Conservation (phyloP, 2,888 invertebrate genomes). For the Capitulum mitella region DNA sequence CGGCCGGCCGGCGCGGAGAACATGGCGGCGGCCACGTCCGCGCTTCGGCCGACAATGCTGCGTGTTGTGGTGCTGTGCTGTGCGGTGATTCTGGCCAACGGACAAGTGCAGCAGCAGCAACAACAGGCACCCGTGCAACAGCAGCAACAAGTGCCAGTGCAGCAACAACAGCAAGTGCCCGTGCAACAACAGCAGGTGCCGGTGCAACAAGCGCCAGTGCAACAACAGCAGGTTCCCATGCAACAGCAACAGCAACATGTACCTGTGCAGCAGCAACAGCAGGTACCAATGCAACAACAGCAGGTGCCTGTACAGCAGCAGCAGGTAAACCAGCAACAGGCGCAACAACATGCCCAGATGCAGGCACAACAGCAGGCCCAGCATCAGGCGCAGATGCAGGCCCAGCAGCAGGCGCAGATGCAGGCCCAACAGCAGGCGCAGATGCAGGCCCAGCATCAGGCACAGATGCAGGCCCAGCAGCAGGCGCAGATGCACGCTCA, state of each 20-base stretch:
- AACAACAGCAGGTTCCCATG: not conserved
- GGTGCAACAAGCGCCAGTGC: not conserved
- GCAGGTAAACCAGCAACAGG: not conserved
- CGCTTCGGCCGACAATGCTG: not conserved
- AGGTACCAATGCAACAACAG: not conserved
- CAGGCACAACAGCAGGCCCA: not conserved
- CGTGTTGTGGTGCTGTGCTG: not conserved
- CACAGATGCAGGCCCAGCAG: not conserved
- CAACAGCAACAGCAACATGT: not conserved
- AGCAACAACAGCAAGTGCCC: not conserved
- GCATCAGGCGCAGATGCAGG: not conserved
- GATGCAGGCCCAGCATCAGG: not conserved
- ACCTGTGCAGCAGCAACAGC: not conserved
- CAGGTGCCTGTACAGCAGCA: not conserved
- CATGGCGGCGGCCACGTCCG: not conserved
- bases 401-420: not conserved
- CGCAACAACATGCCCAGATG: not conserved
- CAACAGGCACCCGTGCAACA: not conserved
- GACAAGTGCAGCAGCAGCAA: slow-evolving; percentile 9
- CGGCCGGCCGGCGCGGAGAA: not conserved
- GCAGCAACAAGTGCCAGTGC: not conserved
- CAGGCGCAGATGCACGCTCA: slow-evolving; percentile 12
- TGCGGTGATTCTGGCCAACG: not conserved
- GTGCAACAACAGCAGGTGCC: not conserved
- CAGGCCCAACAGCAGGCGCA: not conserved